Base-by-base conservation (phyloP, 1,140 invertebrate species). In the Drosophila ercepeae region DNA sequence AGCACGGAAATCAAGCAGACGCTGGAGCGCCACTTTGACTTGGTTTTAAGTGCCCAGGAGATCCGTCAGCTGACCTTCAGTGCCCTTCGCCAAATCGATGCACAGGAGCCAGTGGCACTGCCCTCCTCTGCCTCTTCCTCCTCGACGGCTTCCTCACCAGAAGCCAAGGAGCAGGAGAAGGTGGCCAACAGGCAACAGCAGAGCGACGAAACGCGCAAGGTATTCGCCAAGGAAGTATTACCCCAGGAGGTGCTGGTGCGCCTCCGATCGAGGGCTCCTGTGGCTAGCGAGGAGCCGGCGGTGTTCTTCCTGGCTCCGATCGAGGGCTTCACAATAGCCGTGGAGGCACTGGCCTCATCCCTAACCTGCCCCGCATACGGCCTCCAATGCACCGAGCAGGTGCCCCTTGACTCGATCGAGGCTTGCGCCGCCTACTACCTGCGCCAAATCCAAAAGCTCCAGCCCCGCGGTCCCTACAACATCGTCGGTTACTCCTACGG, bases 1-100 rank as follows among this genome's bases (percentile, higher is more conserved):
- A 97, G 97, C 63, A 97, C 98, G 1, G 98, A 99, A 93, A 98
- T 99, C 59, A 99, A 99, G 92, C 98, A 99, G 91, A 97, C 96
- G 0, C 92, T 99, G 2, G 98, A 99, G 91, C 93, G 97, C 45
- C 97, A 97, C 71, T 98, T 96, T 91, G 97, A 99, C 91, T 75
- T 99, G 11, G 94, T 97, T 0, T 91, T 99, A 7, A 95, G 96
- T 19, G 95, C 97, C 36, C 95, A 96, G 84, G 97, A 99, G 91
- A 98, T 99, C 73, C 94, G 98, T 55, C 92, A 92, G 23, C 91
- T 98, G 6, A 97, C 95, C 0, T 95, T 98, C 55, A 94, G 92
- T 1, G 95, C 95, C 76, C 92, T 99, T 0, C 91, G 93, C 19
- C 93, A 95, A 79, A 93, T 99, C 39, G 93, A 94, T 76, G 34